Conservation (phyloP, 2,888 invertebrate genomes). For the Cosmorhoe ocellata region DNA sequence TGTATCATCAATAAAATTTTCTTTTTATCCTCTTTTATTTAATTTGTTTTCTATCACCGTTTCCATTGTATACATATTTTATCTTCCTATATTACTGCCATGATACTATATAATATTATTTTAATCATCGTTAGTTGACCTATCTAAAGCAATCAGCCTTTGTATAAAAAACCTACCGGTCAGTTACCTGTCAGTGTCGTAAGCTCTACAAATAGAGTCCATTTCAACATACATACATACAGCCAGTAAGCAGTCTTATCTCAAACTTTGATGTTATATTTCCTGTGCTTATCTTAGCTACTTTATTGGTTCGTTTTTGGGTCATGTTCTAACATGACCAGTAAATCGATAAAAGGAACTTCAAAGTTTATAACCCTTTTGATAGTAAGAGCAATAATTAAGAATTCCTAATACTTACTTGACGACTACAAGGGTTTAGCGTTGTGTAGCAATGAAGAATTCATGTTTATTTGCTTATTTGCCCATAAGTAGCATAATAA, state of each 20-base stretch:
- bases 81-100: too few relatives aligned
- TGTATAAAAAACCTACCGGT: constrained; percentile 29
- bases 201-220: constrained; percentile 46
- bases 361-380: constrained; percentile 23
- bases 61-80: too few relatives aligned
- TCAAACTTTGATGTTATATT: constrained; percentile 72
- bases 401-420: neutral
- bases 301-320: constrained; percentile 43
- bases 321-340: constrained; percentile 45
- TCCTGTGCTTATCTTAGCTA: constrained; percentile 64
- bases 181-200: constrained; percentile 38
- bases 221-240: constrained; percentile 29
- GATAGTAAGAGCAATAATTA: constrained; percentile 1
- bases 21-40: too few relatives aligned
- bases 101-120: neutral
- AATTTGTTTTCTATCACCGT: too few relatives aligned
- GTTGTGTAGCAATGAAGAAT: constrained; percentile 7
- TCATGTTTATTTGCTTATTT: constrained; percentile 10
- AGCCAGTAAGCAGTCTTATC: constrained; percentile 45
- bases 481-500: neutral
- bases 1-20: too few relatives aligned
- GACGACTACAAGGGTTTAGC: neutral
- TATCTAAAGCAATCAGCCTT: constrained; percentile 11
- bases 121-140: constrained; percentile 7
- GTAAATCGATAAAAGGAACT: constrained; percentile 27